Percentiles rank a stretch among this genome's conserved stretches.
phyloP scores from a whole-genome alignment of 2,113 vertebrate genomes.

The Pteronura brasiliensis region DNA sequence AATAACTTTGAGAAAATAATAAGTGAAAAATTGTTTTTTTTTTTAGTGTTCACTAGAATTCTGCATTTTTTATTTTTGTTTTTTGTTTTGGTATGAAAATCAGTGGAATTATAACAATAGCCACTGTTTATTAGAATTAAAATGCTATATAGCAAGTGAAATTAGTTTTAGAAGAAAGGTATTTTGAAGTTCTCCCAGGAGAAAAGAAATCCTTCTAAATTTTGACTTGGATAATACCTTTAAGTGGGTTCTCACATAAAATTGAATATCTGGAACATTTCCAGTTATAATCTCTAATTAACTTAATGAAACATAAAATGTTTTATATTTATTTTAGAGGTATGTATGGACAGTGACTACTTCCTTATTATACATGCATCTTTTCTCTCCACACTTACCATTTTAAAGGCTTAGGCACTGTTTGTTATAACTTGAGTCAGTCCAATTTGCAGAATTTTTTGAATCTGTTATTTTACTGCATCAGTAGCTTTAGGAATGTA shows the following conservation, averaged over 20 bases:
- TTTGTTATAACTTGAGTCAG: neutral
- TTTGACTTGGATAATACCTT: slow-evolving; percentile 3
- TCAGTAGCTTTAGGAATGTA: neutral
- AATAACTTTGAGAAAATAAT: neutral
- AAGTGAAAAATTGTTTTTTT: neutral
- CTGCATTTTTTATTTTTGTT: neutral
- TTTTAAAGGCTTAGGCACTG: neutral
- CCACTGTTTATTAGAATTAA: slow-evolving; percentile 14
- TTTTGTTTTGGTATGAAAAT: neutral
- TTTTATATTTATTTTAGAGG: neutral
- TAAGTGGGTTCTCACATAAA: slow-evolving; percentile 25
- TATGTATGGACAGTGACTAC: neutral
- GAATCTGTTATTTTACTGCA: neutral
- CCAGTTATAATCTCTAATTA: neutral
- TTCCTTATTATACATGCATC: neutral
- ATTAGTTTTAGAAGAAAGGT: neutral
- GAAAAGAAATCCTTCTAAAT: neutral
- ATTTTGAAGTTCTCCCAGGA: slow-evolving; percentile 17
- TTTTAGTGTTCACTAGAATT: neutral
- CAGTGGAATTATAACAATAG: neutral
- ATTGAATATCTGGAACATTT: slow-evolving; percentile 23
- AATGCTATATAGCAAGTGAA: neutral
- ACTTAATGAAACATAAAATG: slow-evolving; percentile 24
- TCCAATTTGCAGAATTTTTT: neutral
- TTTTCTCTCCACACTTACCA: neutral